Conservation (phyloP, 2,888 invertebrate genomes). For the Drosophila trichaetosa region DNA sequence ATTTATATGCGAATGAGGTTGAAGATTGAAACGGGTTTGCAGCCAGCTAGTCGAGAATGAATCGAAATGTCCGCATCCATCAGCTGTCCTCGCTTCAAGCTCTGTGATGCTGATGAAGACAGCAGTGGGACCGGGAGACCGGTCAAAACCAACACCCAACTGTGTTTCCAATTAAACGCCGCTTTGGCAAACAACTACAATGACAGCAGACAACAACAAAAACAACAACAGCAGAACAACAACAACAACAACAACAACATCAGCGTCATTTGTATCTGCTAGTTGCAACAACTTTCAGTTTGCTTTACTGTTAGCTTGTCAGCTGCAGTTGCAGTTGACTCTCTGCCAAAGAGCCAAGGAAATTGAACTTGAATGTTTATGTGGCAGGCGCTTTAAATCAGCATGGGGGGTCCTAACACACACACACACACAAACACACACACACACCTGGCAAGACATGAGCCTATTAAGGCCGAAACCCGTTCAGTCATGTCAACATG, state of each 20-base stretch:
- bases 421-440: neutral
- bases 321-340: conserved; percentile 21
- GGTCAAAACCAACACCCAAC: conserved; percentile 80
- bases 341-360: conserved; percentile 41
- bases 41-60: conserved; percentile 39
- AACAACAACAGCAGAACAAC: conserved; percentile 22
- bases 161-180: conserved; percentile 80
- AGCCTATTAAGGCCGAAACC: conserved; percentile 1
- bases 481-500: conserved; percentile 55
- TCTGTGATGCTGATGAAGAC: conserved; percentile 59
- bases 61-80: conserved; percentile 75
- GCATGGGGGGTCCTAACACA: conserved; percentile 39
- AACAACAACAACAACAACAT: conserved; percentile 24
- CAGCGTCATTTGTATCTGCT: conserved; percentile 56
- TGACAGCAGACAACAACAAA: conserved; percentile 30
- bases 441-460: neutral
- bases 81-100: conserved; percentile 70
- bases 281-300: conserved; percentile 77
- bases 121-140: conserved; percentile 57
- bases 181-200: conserved; percentile 55
- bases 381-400: conserved; percentile 50
- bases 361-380: conserved; percentile 80
- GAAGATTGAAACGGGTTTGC: conserved; percentile 57
- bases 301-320: conserved; percentile 68
- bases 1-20: conserved; percentile 45